Base-by-base conservation (phyloP, 2,888 invertebrate genomes). In the Drosophila limbata region DNA sequence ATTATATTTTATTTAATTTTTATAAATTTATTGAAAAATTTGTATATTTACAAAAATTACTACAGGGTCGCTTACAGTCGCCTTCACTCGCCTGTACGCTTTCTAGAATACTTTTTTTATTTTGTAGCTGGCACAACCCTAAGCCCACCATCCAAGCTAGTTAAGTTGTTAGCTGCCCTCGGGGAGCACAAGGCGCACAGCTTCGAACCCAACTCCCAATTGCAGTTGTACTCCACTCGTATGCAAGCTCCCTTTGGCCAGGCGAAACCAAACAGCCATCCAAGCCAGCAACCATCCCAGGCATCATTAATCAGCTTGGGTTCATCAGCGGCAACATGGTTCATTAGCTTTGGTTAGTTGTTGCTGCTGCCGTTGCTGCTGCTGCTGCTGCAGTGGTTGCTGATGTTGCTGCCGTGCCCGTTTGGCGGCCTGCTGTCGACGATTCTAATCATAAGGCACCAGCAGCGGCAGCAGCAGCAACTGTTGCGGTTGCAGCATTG, bases 301-400 rank as follows among this genome's bases (percentile, higher is more conserved):
- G 81, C 81, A 83, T 84, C 89, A 85, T 85, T 85, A 85, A 85
- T 85, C 85, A 85, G 85, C 74, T 81, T 68, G 87, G 87, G 87
- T 81, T 86, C 85, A 85, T 85, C 85, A 86, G 89, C 87, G 84
- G 82, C 84, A 84, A 84, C 84, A 87, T 87, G 84, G 89, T 88
- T 88, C 87, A 88, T 88, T 88, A 88, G 86, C 87, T 88, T 84
- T 86, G 81, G 75, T 72, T 78, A 69, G 74, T 77, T 71, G 81
- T 66, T 66, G 74, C 45, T 76, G 68, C 28, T 69, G 82, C 51
- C n/a, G n/a, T n/a, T 71, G 81, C 66, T 66, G 74, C 45, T 76
- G 68, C 28, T 69, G 82, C 51, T 64, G 73, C 45, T 61, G 70
- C 51, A 57, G 70, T 33, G 73, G 74, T 15, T 52, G 62, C 15